Conservation (phyloP, 35 echinoderm and acorn worm species). For the Hemicentrotus pulcherrimus region DNA sequence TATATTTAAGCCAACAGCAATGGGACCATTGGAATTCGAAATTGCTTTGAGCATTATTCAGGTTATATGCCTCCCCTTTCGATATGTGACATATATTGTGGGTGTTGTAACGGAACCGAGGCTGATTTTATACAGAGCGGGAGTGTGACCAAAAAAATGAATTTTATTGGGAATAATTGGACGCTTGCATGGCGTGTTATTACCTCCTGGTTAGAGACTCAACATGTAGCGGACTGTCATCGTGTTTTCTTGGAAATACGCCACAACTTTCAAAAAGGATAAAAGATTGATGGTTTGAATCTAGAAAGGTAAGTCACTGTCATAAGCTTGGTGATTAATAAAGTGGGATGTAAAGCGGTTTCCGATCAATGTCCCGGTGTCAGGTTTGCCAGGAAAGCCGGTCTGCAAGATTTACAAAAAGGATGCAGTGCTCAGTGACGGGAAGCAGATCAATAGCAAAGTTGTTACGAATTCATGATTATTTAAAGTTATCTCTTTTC, state of each 20-base stretch:
- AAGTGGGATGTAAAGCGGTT: neutral
- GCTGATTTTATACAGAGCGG: neutral
- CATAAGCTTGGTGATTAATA: neutral
- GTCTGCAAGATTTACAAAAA: neutral
- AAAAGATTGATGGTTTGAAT: neutral
- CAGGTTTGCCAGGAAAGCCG: neutral
- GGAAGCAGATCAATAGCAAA: neutral
- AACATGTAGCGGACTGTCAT: neutral
- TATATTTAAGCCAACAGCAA: neutral
- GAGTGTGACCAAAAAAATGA: neutral
- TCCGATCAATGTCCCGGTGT: neutral
- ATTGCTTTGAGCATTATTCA: neutral
- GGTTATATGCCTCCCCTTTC: neutral
- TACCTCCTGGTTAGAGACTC: neutral
- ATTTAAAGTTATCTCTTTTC: neutral
- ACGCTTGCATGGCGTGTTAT: neutral
- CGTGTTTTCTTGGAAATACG: neutral
- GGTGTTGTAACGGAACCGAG: neutral
- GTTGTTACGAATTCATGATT: no score
- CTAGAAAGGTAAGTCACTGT: neutral
- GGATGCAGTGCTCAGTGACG: neutral
- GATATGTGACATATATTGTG: neutral
- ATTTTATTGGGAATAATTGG: conserved; percentile 6
- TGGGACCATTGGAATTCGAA: neutral
- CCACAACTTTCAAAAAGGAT: neutral